Base-by-base conservation (phyloP, 2,797 vertebrate genomes). In the Kryptolebias ocellatus region DNA sequence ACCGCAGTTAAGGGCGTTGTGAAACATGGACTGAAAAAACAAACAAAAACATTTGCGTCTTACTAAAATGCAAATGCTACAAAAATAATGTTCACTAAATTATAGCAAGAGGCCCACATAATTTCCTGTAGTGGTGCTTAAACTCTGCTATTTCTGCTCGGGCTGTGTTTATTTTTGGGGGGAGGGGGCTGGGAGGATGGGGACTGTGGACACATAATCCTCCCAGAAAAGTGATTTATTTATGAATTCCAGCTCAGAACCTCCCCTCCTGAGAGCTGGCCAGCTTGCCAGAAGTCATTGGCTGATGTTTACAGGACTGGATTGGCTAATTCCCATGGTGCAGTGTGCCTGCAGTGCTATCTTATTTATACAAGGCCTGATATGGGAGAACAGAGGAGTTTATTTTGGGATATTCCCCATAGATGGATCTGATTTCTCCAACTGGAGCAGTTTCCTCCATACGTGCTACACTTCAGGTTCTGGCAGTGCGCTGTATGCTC, bases 341-440 rank as follows among this genome's bases (percentile, higher is more conserved):
- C 91, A 89, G 88, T 93, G 90, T 89, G 93, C 92, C 90, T 92
- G 90, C 86, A 83, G 90, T 85, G 90, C 93, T 94, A 94, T 94
- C 93, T 94, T 94, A 94, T 94, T 95, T 94, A 94, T 93, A 93
- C 92, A 93, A 94, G 90, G 72, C 86, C 90, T 67, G 91, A 94
- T 94, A 94, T 92, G 93, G 91, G 91, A 94, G 94, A 94, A 94
- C 92, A 92, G 90, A 92, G 89, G 87, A 88, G 92, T 93, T 94
- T 95, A 95, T 95, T 95, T 94, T 94, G 73, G 92, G 92, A 88
- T 93, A 92, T 93, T 94, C 94, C 94, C 94, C 91, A 89, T 87
- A 93, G 93, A 94, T 91, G 91, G 93, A 90, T 94, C 91, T 79
- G 78, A 91, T 93, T 92, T 89, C 90, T 93, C 75, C 86, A 69